Evolutionary conservation across 2,113 vertebrate species (phyloP), one percentile per base, ranked within the genome.

Genomic region (Gopherus evgoodei): DNA sequence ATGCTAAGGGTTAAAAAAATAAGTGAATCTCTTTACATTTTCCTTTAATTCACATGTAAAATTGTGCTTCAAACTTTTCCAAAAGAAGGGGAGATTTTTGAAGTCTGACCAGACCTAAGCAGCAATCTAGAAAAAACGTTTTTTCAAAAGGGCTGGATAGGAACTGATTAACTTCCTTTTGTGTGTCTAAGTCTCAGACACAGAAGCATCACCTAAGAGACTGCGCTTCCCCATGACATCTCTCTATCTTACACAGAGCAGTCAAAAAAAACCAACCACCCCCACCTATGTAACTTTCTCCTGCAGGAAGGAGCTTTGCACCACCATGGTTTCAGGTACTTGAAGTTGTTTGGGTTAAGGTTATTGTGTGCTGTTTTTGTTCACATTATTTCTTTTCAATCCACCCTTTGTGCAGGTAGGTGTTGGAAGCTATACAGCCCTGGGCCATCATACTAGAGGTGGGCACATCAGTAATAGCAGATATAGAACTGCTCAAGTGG

Each of bases 31-130:
- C 38, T 97, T 93, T 97, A 83, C 90, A 95, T 5, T 96, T 96
- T 82, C 89, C 94, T 86, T 95, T 91, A 72, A 84, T 89, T 81
- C 42, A 72, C 96, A 94, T 96, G 92, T 96, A 95, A 96, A 96
- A 97, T 98, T 98, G 98, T 98, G 98, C 98, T 98, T 98, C 96
- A 96, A 81, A 93, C 91, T 65, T 91, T 91, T 93, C 88, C 87
- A 94, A 95, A 95, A 91, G 59, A 94, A 93, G 31, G 6, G 50
- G 86, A 90, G 24, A 21, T 38, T 5, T 54, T 9, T 53, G 25
- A 52, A 42, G 35, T 22, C 62, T 75, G 78, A 88, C 86, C 53
- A 90, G 75, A 88, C 65, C 3, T 81, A 88, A 91, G 49, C 52
- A 79, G 31, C 2, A 75, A 12, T 52, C 69, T 47, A 3, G 8